Conservation (phyloP, 2,888 invertebrate species). For the Gryllus longicercus region DNA sequence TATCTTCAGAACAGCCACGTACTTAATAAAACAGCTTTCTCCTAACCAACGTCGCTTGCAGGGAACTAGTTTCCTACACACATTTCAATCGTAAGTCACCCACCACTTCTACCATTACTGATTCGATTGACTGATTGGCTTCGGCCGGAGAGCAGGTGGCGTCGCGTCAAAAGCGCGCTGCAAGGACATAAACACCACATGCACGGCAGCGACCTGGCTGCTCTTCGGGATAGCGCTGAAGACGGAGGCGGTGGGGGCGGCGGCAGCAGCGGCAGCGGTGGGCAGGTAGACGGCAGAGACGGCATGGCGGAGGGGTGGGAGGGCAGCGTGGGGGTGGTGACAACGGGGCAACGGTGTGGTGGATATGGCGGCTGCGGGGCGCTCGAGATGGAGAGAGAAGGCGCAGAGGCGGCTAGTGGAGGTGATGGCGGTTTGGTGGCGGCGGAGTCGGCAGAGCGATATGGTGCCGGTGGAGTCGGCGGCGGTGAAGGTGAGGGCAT, state of each 20-base stretch:
- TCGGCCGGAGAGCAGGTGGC: too few species aligned
- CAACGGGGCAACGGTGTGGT: not conserved
- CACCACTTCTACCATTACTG: too few species aligned
- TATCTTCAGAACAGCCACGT: too few species aligned
- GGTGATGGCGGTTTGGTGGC: not conserved
- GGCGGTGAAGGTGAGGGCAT: not conserved
- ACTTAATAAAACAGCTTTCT: too few species aligned
- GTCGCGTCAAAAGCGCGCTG: too few species aligned
- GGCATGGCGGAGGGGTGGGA: not conserved
- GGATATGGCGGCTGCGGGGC: not conserved
- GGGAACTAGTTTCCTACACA: too few species aligned
- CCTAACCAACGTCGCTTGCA: too few species aligned
- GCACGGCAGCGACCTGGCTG: too few species aligned
- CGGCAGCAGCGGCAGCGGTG: not conserved
- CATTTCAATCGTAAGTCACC: not conserved
- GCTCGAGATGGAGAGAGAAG: not conserved
- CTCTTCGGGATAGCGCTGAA: too few species aligned
- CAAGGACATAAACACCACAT: too few species aligned
- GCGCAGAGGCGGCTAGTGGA: not conserved
- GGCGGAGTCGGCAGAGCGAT: not conserved
- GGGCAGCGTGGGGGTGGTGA: not conserved
- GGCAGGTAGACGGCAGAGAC: not conserved
- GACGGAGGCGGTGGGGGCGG: too few species aligned
- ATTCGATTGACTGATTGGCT: too few species aligned
- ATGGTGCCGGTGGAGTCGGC: not conserved